Evolutionary conservation across 2,113 vertebrate genomes (phyloP), one percentile per base, ranked within the genome.

Genomic region (Lophochroa leadbeateri): DNA sequence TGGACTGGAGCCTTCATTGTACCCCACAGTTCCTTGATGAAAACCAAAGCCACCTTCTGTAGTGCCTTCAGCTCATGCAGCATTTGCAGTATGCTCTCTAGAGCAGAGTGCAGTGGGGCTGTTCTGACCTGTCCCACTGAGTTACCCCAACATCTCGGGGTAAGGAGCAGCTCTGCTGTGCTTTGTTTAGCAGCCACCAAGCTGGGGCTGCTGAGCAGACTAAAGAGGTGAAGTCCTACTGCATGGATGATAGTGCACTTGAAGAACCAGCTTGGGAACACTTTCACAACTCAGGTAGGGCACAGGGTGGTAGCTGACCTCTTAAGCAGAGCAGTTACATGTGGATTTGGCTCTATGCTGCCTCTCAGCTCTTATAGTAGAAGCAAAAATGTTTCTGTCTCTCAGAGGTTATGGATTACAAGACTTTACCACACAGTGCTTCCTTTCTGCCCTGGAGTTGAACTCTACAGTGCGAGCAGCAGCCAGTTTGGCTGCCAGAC

Each of bases 271-370:
- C 76, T 39, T 74, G 39, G 68, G 43, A 82, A 21, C 7, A 17
- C 61, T 69, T 55, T 46, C 18, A 58, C 7, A 21, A 11, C 33
- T 67, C 49, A 46, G 16, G 12, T 4, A 37, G 65, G 70, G 23
- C 49, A 67, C 33, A 78, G 4, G 21, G 11, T 25, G 35, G 39
- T 47, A 64, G 71, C 50, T 61, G 43, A 63, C 41, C 44, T 88
- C 61, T 53, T 37, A 20, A 41, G 20, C 0, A 0, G 14, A 33
- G 29, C 72, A 80, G 39, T 6, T 17, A 2, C 7, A 0, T 27
- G 4, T 70, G 33, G 4, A 12, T 63, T 88, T 80, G 69, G 68
- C 31, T 74, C 29, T 86, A 0, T 86, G 31, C n/a, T 91, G 76
- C 43, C 28, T 71, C 50, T 47, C 47, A 55, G 27, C 49, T 13